Evolutionary conservation across 2,888 invertebrate species (phyloP).

Genomic region (Neuroscelio doddi): DNA sequence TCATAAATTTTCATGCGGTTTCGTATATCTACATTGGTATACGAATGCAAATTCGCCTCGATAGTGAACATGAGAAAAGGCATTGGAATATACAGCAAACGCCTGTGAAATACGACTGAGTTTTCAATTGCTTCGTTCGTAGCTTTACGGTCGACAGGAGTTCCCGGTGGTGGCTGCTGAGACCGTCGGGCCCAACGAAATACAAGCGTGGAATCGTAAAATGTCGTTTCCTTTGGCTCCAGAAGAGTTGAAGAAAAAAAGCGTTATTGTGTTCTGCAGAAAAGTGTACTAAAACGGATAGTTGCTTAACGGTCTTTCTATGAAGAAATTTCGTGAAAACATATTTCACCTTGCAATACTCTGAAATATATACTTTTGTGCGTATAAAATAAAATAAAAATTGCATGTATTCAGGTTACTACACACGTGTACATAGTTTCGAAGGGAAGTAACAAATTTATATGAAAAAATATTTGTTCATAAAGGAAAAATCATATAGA

Average conservation of each 20-base stretch:
- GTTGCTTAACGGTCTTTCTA: no score
- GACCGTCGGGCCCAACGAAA: slow-evolving; percentile 9
- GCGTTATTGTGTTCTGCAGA: background rate
- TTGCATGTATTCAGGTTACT: no score
- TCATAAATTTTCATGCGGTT: slow-evolving; percentile 30
- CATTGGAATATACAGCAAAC: slow-evolving; percentile 20
- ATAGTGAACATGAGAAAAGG: slow-evolving; percentile 13
- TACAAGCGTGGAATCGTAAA: slow-evolving; percentile 13
- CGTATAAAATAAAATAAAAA: no score
- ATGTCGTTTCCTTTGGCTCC: slow-evolving; percentile 14
- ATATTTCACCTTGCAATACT: no score
- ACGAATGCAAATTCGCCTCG: slow-evolving; percentile 22
- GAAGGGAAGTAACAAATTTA: no score
- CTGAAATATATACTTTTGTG: no score
- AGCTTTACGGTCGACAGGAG: slow-evolving; percentile 29
- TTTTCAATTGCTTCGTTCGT: slow-evolving; percentile 25
- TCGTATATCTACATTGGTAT: slow-evolving; percentile 34
- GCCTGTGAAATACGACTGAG: slow-evolving; percentile 28
- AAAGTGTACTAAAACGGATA: background rate
- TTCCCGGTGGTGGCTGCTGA: no score
- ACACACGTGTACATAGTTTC: no score
- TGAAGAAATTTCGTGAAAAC: no score
- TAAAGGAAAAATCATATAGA: no score
- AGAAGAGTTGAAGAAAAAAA: slow-evolving; percentile 12
- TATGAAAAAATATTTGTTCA: no score